Evolutionary conservation across 2,888 invertebrate species (phyloP), one percentile per base, ranked within the genome.

Genomic region (Tetrapedia diversipes): DNA sequence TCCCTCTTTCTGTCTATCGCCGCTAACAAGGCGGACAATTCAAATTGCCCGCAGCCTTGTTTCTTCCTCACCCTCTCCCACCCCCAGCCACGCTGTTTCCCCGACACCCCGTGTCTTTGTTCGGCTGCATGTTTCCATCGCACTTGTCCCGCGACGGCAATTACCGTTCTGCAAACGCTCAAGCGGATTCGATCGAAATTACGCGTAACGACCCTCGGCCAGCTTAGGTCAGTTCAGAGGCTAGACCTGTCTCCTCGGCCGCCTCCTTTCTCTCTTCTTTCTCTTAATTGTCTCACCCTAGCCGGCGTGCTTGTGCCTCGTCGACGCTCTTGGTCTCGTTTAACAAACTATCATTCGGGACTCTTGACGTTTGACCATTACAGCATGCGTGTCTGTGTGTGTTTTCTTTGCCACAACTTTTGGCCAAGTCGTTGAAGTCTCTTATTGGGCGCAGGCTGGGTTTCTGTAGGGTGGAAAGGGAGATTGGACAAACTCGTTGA

Each of bases 11-110:
- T 79, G 71, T 78, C 86, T 80, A 84, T 83, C 83, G 80, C 77
- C 82, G 86, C 81, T 86, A 87, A 87, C 87, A 84, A 87, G 87
- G 79, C 84, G 79, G 83, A 84, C 80, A 81, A 87, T 86, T 85
- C 83, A 80, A 85, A 84, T 85, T 83, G 83, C 80, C 83, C 65
- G 59, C 77, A 54, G 65, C 60, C 57, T 56, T 63, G 75, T 73
- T 41, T 56, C 73, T 59, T 43, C 51, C 34, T 22, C 57, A 16
- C 16, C 27, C 39, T 16, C 41, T 47, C 43, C n/a, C 24, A 16
- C n/a, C 34, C 24, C 22, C 24, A 10, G 0, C 6, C 10, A 4
- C 27, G 19, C 53, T 19, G 7, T 32, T 4, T 32, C 32, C 16
- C 27, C 2, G n/a, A 32, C 37, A 29, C 57, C 34, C 45, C 41